A percentile compares a stretch with the other conserved stretches of the same genome.
phyloP scores from a whole-genome alignment of 2,797 vertebrate genomes.

The Pyrocephalus nanus region DNA sequence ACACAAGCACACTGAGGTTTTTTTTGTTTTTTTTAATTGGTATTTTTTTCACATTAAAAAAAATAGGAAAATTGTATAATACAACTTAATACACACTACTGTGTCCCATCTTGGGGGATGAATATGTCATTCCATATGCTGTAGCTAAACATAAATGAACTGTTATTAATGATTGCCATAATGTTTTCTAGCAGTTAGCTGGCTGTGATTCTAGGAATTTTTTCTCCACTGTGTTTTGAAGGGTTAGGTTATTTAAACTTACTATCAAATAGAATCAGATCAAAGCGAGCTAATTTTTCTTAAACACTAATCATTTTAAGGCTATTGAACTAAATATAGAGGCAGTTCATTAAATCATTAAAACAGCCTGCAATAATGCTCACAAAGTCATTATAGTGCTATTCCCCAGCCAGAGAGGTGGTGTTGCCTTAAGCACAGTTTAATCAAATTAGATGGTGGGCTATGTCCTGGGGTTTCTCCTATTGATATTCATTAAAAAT shows the following conservation, averaged over 20 bases:
- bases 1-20: background rate
- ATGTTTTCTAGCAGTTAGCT: constrained; percentile 80
- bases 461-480: constrained; percentile 88
- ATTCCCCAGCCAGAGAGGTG: constrained; percentile 86
- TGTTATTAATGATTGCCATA: constrained; percentile 79
- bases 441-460: constrained; percentile 93
- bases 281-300: constrained; percentile 88
- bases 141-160: constrained; percentile 80
- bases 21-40: background rate
- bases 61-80: constrained; percentile 7
- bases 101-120: constrained; percentile 57
- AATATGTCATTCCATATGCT: constrained; percentile 68
- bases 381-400: constrained; percentile 89
- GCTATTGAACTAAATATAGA: constrained; percentile 87
- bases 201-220: constrained; percentile 79
- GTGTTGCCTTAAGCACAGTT: constrained; percentile 90
- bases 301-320: constrained; percentile 91
- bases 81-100: constrained; percentile 39
- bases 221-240: constrained; percentile 81
- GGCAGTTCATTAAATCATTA: constrained; percentile 94
- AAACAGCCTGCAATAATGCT: constrained; percentile 88
- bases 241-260: constrained; percentile 85
- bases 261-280: constrained; percentile 87
- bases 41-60: background rate
- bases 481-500: constrained; percentile 95